These are phyloP conservation scores for Odontomyia ornata DNA, from an alignment of 2,888 invertebrate genomes.

Conservation along the genomic window DNA sequence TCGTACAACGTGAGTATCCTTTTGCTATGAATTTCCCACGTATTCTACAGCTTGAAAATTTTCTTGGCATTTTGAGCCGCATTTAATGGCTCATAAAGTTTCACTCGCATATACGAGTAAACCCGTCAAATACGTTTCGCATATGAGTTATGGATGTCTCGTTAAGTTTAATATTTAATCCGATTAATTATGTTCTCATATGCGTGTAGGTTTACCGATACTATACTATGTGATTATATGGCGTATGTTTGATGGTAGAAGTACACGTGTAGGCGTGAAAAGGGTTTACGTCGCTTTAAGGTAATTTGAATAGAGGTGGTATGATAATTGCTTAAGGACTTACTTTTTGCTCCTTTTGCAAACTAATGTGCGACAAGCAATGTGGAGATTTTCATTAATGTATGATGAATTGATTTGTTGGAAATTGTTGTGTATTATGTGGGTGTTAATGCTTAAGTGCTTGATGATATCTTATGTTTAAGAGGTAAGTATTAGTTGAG, in stretches of 20 bases:
- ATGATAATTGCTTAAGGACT: not conserved
- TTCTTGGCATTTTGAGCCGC: no score
- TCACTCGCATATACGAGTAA: not conserved
- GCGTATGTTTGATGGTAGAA: no score
- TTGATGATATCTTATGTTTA: no score
- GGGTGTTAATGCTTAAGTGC: no score
- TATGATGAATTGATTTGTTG: not conserved
- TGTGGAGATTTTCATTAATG: not conserved
- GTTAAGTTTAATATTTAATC: constrained; percentile 31
- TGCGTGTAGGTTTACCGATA: not conserved
- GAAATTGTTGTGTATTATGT: not conserved
- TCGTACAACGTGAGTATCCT: no score
- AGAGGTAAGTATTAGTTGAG: no score
- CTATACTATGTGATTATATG: not conserved
- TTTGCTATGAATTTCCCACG: no score
- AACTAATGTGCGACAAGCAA: not conserved
- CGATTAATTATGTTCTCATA: constrained; percentile 19
- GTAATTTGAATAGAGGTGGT: not conserved
- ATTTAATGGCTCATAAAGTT: constrained; percentile 36
- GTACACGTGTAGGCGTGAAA: no score
- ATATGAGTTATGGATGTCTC: constrained; percentile 27
- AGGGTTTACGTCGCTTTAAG: no score
- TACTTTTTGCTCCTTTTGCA: not conserved
- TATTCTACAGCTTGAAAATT: no score
- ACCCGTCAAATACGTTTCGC: not conserved